Percentiles rank a stretch among this genome's conserved stretches.
These are phyloP conservation scores for Thamnophis sirtalis DNA, from an alignment of 2,113 vertebrate genomes.

Conservation along the genomic window DNA sequence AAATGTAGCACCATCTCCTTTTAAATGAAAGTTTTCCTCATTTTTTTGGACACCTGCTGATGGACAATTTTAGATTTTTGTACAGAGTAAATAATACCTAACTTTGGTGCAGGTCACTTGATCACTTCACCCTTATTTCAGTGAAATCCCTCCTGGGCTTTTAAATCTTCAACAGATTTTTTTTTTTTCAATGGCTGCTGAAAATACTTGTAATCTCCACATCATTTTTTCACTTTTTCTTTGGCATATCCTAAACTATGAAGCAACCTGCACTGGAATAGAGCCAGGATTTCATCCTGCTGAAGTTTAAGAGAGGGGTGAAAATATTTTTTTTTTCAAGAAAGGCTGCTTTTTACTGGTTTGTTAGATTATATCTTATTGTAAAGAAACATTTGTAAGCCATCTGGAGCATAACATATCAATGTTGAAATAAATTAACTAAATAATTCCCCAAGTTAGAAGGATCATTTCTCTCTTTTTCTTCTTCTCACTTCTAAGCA, in stretches of 20 bases:
- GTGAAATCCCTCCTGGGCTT: not conserved
- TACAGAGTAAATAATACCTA: not conserved
- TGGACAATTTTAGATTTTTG: not conserved
- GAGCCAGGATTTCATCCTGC: not conserved
- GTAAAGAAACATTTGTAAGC: not conserved
- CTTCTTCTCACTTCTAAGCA: not conserved
- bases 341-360: not conserved
- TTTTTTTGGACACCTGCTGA: not conserved
- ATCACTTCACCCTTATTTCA: not conserved
- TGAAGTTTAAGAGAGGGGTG: not conserved
- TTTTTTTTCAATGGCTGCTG: not conserved
- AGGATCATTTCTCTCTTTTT: not conserved
- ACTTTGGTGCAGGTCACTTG: not conserved
- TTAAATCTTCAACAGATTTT: not conserved
- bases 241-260: not conserved
- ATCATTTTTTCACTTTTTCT: not conserved
- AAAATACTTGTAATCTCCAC: not conserved
- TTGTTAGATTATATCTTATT: not conserved
- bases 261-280: not conserved
- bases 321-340: not conserved
- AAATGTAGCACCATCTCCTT: no score
- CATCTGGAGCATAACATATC: not conserved
- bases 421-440: not conserved
- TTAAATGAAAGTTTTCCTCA: not conserved
- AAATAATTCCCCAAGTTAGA: not conserved